A percentile compares a stretch with the other conserved stretches of the same genome.
Conservation (phyloP, 2,797 vertebrate genomes). For the Sciaenops ocellatus region DNA sequence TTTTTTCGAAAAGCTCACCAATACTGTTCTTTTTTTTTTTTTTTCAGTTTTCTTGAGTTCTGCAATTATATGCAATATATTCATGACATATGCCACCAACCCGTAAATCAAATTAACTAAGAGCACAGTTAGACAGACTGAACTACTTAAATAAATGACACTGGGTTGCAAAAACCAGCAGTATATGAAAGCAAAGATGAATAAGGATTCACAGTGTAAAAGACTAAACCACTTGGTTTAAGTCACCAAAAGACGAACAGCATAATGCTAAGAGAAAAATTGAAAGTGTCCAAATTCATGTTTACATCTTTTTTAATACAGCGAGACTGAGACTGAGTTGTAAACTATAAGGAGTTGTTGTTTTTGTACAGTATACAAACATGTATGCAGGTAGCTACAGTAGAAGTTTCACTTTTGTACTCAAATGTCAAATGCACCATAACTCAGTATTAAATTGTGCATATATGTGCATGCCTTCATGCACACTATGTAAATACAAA, state of each 20-base stretch:
- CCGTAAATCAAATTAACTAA: constrained; percentile 68
- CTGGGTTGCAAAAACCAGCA: constrained; percentile 76
- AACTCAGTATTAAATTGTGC: constrained; percentile 87
- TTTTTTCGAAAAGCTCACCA: constrained; percentile 53
- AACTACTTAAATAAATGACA: constrained; percentile 71
- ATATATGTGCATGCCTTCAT: constrained; percentile 79
- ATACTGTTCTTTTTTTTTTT: constrained; percentile 56
- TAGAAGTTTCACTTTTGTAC: constrained; percentile 86
- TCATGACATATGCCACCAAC: constrained; percentile 66
- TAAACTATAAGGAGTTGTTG: constrained; percentile 70
- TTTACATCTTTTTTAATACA: constrained; percentile 81
- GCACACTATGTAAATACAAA: constrained; percentile 83
- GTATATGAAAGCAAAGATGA: constrained; percentile 61
- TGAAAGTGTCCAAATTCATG: constrained; percentile 71
- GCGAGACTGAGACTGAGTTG: constrained; percentile 74
- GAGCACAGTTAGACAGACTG: constrained; percentile 59
- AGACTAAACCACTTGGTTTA: constrained; percentile 58
- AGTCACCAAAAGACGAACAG: constrained; percentile 68
- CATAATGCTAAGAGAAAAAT: constrained; percentile 63
- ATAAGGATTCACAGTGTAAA: constrained; percentile 71
- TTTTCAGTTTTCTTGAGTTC: constrained; percentile 61
- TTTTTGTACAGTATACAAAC: constrained; percentile 87
- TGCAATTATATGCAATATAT: constrained; percentile 73
- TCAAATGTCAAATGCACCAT: constrained; percentile 85
- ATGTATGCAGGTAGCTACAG: constrained; percentile 82